These are phyloP conservation scores for Perdita meconis DNA, from an alignment of 2,888 invertebrate genomes.

Conservation along the genomic window DNA sequence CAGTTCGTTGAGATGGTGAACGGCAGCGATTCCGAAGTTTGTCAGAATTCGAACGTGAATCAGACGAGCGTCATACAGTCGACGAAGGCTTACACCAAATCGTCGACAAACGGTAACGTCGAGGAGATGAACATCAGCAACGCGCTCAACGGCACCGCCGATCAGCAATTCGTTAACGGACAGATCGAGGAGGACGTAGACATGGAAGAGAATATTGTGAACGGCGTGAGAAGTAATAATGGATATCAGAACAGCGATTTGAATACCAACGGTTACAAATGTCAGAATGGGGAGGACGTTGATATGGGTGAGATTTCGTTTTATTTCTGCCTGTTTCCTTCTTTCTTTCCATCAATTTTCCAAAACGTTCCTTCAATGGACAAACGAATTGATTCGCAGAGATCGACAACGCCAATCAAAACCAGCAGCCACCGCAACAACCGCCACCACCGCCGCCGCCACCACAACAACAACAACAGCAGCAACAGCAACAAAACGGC, in stretches of 20 bases:
- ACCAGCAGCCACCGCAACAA: conserved; percentile 64
- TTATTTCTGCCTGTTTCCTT: not conserved
- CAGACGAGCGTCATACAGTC: conserved; percentile 94
- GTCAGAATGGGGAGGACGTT: conserved; percentile 89
- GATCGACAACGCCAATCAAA: conserved; percentile 83
- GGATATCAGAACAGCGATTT: conserved; percentile 88
- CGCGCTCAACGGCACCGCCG: conserved; percentile 84
- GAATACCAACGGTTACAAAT: conserved; percentile 83
- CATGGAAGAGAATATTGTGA: conserved; percentile 86
- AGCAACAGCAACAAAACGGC: conserved; percentile 71
- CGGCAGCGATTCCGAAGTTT: conserved; percentile 92
- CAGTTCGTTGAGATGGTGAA: conserved; percentile 99
- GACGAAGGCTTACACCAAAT: conserved; percentile 86
- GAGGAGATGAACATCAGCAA: conserved; percentile 86
- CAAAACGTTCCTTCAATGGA: not conserved
- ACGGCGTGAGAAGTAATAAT: conserved; percentile 82
- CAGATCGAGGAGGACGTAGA: conserved; percentile 85
- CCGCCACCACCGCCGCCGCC: too few species aligned
- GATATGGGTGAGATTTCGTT: conserved; percentile 88
- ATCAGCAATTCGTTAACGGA: conserved; percentile 82
- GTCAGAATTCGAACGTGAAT: conserved; percentile 77
- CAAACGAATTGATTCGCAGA: conserved; percentile 81
- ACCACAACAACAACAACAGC: too few species aligned
- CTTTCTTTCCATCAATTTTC: not conserved
- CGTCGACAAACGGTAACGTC: conserved; percentile 80